These are phyloP conservation scores for Tympanoctomys barrerae DNA, from an alignment of 2,797 vertebrate genomes.

Conservation along the genomic window DNA sequence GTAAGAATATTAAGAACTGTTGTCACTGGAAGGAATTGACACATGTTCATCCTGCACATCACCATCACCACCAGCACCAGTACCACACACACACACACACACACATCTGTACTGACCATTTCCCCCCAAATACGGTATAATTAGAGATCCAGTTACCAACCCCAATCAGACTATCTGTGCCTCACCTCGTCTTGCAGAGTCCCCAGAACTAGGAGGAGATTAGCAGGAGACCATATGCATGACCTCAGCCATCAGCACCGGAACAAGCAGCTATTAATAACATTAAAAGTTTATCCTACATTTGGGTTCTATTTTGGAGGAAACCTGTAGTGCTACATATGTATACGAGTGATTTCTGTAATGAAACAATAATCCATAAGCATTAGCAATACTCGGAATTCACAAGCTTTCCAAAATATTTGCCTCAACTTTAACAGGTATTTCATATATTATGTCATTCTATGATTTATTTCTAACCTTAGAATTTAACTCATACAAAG, in stretches of 20 bases:
- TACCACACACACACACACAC: no score
- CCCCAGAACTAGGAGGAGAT: not conserved
- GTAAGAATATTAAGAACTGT: not conserved
- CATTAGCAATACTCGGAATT: not conserved
- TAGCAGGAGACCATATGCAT: not conserved
- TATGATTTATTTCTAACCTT: not conserved
- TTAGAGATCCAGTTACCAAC: not conserved
- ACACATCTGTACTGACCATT: not conserved
- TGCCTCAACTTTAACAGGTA: not conserved
- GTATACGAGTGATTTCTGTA: not conserved
- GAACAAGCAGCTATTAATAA: not conserved
- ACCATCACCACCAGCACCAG: no score
- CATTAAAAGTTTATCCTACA: not conserved
- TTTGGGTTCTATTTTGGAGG: not conserved
- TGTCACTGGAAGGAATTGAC: not conserved
- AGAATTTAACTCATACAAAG: not conserved
- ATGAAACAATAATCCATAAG: not conserved
- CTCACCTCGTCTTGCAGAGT: not conserved
- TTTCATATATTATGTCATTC: not conserved
- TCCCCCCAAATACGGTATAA: not conserved
- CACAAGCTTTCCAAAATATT: not conserved
- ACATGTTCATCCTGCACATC: not conserved
- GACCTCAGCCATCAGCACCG: not conserved
- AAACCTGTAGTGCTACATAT: not conserved
- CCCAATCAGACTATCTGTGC: not conserved